These are phyloP conservation scores for Conops quadrifasciatus DNA, from an alignment of 2,888 invertebrate species.

Conservation along the genomic window DNA sequence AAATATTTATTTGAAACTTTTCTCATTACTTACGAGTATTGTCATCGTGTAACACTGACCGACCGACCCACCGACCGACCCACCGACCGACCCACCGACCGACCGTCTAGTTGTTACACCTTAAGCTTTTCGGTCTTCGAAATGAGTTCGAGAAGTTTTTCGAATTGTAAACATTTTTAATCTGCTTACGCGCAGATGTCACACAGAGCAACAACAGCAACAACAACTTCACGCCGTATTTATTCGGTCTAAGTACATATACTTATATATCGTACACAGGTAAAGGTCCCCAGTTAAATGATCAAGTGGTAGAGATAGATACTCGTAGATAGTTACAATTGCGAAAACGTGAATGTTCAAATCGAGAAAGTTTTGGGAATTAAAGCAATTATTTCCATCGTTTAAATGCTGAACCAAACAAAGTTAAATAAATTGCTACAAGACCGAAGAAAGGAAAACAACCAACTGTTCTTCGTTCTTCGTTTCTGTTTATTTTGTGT, in stretches of 20 bases:
- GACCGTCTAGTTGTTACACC: too few species aligned
- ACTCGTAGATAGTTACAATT: constrained; percentile 11
- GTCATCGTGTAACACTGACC: too few species aligned
- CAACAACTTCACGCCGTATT: too few species aligned
- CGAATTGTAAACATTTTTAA: constrained; percentile 24
- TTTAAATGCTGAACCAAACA: constrained; percentile 31
- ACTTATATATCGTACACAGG: constrained; percentile 7
- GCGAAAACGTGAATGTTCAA: constrained; percentile 14
- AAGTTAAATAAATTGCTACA: constrained; percentile 33
- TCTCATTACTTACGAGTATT: too few species aligned
- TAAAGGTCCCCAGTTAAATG: constrained; percentile 15
- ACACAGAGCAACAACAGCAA: background rate
- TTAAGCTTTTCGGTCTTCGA: background rate
- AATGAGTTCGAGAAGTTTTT: constrained; percentile 7
- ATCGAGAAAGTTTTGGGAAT: constrained; percentile 31
- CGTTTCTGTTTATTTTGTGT: constrained; percentile 18
- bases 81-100: too few species aligned
- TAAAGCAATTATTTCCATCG: constrained; percentile 36
- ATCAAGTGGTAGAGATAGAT: constrained; percentile 15
- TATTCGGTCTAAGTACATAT: too few species aligned
- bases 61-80: too few species aligned
- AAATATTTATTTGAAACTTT: too few species aligned
- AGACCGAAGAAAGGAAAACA: constrained; percentile 26
- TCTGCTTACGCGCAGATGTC: constrained; percentile 28
- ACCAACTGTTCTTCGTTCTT: constrained; percentile 26